Base-by-base conservation (phyloP, 2,113 vertebrate genomes). In the Puntigrus tetrazona region DNA sequence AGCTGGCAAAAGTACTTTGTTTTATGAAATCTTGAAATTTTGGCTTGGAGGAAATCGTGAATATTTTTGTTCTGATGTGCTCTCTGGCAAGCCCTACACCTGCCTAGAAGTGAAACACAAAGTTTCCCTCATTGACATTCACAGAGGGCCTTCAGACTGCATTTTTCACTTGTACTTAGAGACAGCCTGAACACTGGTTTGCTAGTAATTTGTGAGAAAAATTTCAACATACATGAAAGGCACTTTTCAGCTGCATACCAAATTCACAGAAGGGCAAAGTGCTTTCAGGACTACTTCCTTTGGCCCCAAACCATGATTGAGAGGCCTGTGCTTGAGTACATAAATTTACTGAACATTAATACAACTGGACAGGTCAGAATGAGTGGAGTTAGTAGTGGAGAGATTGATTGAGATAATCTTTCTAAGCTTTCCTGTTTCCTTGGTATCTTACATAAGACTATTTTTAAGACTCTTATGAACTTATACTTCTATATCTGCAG, bases 161-260 rank as follows among this genome's bases (percentile, higher is more conserved):
- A 45, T 63, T 63, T 67, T 72, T 36, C 34, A 45, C 43, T 41
- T 25, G 25, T 38, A 59, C 57, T 52, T 69, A 84, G 79, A 78
- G 77, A 73, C 57, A 69, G 74, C 77, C 50, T 34, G 8, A 75
- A 81, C n/a, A 81, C 84, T 92, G 91, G 90, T 92, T 92, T 91
- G 85, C 86, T 3, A 89, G 91, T 88, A 89, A 91, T 93, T 92
- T 91, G 84, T 88, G 88, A 52, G 87, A 91, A 90, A 38, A 84
- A 82, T n/a, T 83, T 88, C 85, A 92, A 85, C 90, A 91, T 89
- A 91, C 50, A 52, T 2, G 50, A 16, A 52, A 52, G 18, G 50
- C 5, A 2, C 81, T 47, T 83, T 73, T 78, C 20, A 76, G 88
- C 78, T 73, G 77, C 80, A 55, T 22, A 83, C 52, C 79, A 78